These are phyloP conservation scores for Onychomys leucogaster DNA, from an alignment of 2,797 vertebrate genomes.

Conservation along the genomic window DNA sequence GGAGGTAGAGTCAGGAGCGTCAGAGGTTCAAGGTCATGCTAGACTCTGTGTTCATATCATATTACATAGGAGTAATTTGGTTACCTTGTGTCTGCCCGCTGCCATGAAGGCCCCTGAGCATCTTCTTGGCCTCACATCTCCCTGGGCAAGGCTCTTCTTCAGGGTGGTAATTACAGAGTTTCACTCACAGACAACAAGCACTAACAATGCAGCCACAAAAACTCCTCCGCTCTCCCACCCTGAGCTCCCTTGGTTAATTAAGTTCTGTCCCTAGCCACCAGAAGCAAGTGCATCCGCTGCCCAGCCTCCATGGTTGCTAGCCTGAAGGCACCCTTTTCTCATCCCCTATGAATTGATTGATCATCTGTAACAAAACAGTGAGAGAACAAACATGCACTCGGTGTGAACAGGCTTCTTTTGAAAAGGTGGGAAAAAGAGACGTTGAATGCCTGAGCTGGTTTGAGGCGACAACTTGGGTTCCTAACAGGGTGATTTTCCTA, in stretches of 20 bases:
- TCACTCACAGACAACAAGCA: not conserved
- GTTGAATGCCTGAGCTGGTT: constrained; percentile 45
- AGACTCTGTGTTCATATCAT: not conserved
- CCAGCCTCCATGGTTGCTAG: not conserved
- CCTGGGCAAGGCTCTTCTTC: not conserved
- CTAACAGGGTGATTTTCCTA: constrained; percentile 48
- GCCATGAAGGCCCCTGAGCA: not conserved
- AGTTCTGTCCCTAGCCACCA: constrained; percentile 37
- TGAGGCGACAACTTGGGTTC: constrained; percentile 32
- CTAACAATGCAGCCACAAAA: not conserved
- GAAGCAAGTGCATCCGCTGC: constrained; percentile 9
- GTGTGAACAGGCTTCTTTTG: constrained; percentile 65
- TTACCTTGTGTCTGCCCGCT: not conserved
- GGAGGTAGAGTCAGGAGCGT: not conserved
- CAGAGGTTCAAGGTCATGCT: not conserved
- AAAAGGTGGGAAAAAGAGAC: constrained; percentile 1
- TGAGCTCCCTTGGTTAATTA: constrained; percentile 44
- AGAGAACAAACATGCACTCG: constrained; percentile 37
- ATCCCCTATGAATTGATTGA: constrained; percentile 31
- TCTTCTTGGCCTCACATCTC: not conserved
- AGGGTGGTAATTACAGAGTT: accelerated
- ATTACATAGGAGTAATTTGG: not conserved
- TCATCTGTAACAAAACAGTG: constrained; percentile 47
- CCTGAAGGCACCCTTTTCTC: constrained; percentile 56
- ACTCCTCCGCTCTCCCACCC: not conserved